A percentile compares a stretch with the other conserved stretches of the same genome.
These are phyloP conservation scores for Sthenelais limicola DNA, from an alignment of 2,888 invertebrate genomes.

Conservation along the genomic window DNA sequence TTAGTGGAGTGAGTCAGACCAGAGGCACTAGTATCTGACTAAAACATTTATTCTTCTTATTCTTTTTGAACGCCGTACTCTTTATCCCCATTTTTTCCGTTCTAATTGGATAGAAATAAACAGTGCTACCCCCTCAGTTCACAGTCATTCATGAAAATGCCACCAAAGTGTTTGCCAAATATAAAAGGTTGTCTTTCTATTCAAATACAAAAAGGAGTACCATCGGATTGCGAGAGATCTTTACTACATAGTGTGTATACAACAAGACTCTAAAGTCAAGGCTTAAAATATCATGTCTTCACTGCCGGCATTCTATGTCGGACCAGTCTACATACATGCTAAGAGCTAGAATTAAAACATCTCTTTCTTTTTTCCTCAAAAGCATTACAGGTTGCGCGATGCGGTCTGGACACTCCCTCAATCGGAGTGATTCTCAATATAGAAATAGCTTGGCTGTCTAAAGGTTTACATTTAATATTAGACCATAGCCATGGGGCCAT, in stretches of 20 bases:
- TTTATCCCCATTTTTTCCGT: no score
- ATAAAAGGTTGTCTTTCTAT: slow-evolving; percentile 37
- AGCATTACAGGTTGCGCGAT: slow-evolving; percentile 39
- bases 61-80: neutral
- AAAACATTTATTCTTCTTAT: no score
- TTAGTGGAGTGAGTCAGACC: no score
- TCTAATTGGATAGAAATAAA: slow-evolving; percentile 11
- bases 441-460: slow-evolving; percentile 36
- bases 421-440: slow-evolving; percentile 21
- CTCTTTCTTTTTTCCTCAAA: slow-evolving; percentile 14
- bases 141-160: slow-evolving; percentile 42
- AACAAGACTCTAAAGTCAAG: slow-evolving; percentile 41
- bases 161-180: slow-evolving; percentile 38
- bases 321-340: slow-evolving; percentile 40
- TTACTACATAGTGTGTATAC: slow-evolving; percentile 41
- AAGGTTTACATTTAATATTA: slow-evolving; percentile 27
- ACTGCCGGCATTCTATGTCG: slow-evolving; percentile 32
- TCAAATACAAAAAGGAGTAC: slow-evolving; percentile 42
- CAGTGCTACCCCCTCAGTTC: slow-evolving; percentile 19
- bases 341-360: slow-evolving; percentile 41
- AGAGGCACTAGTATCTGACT: no score
- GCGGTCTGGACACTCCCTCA: slow-evolving; percentile 32
- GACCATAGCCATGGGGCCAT: slow-evolving; percentile 42
- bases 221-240: slow-evolving; percentile 37
- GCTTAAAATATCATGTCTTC: slow-evolving; percentile 38